Conservation (phyloP, 2,888 invertebrate species). For the Agrotis puta region DNA sequence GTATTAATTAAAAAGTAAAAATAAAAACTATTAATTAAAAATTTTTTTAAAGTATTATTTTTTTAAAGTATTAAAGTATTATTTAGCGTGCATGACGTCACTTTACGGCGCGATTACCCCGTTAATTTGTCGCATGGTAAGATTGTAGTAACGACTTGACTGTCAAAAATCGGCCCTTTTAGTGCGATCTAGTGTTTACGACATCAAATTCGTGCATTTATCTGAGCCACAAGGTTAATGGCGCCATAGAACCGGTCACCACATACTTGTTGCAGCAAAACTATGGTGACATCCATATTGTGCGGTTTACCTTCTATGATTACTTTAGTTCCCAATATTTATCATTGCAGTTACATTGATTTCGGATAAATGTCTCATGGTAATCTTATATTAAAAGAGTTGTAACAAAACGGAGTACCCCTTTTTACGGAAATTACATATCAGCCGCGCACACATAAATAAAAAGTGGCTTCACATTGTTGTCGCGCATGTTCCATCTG, state of each 20-base stretch:
- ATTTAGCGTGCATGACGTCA: no score
- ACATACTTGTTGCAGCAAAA: slow-evolving; percentile 10
- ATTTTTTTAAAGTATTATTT: no score
- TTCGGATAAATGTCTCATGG: background rate
- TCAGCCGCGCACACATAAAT: no score
- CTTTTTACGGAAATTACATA: no score
- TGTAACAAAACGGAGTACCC: no score
- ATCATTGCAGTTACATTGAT: slow-evolving; percentile 2
- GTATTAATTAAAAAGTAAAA: no score
- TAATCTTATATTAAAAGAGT: background rate
- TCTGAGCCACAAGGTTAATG: slow-evolving; percentile 14
- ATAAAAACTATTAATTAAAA: no score
- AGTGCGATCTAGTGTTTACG: slow-evolving; percentile 5
- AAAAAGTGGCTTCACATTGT: no score
- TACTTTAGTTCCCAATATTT: slow-evolving; percentile 3
- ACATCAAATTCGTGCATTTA: slow-evolving; percentile 2
- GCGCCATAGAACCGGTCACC: slow-evolving; percentile 13
- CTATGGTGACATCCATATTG: slow-evolving; percentile 10
- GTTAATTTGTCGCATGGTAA: background rate
- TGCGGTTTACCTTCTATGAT: background rate
- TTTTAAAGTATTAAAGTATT: no score
- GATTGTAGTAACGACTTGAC: background rate
- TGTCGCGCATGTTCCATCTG: no score
- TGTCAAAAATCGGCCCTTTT: background rate
- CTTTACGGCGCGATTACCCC: no score